These are phyloP conservation scores for Drosophila subsilvestris DNA, from an alignment of 2,888 invertebrate genomes.

Conservation along the genomic window DNA sequence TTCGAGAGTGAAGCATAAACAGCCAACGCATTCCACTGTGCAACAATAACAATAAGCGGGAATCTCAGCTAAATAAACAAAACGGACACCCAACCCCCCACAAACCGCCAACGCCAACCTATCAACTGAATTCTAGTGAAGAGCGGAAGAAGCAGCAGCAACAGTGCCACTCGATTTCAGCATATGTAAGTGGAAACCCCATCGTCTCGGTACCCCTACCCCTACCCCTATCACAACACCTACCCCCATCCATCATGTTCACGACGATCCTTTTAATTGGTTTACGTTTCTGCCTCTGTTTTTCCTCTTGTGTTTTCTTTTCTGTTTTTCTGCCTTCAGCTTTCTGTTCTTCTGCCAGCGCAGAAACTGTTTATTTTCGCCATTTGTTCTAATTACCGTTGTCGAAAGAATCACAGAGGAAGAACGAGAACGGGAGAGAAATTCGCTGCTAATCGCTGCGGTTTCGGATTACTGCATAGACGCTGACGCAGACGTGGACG, in stretches of 20 bases:
- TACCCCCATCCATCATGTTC: constrained; percentile 24
- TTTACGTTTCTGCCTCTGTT: constrained; percentile 43
- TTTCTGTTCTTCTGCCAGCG: constrained; percentile 40
- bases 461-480: constrained; percentile 34
- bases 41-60: constrained; percentile 37
- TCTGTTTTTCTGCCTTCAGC: constrained; percentile 34
- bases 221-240: background rate
- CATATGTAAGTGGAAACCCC: constrained; percentile 68
- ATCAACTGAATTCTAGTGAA: constrained; percentile 13
- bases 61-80: constrained; percentile 35
- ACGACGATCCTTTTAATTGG: constrained; percentile 71
- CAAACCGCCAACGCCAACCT: constrained; percentile 3
- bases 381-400: constrained; percentile 71
- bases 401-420: constrained; percentile 33
- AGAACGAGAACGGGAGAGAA: background rate
- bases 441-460: constrained; percentile 31
- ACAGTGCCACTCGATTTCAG: constrained; percentile 54
- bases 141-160: constrained; percentile 24
- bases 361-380: constrained; percentile 64
- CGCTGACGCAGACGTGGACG: constrained; percentile 10
- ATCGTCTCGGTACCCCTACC: background rate
- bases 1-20: constrained; percentile 40
- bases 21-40: constrained; percentile 39
- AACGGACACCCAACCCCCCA: constrained; percentile 18
- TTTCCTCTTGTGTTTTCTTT: constrained; percentile 18